Evolutionary conservation across 2,797 vertebrate genomes (phyloP).

Genomic region (Lophius americanus): DNA sequence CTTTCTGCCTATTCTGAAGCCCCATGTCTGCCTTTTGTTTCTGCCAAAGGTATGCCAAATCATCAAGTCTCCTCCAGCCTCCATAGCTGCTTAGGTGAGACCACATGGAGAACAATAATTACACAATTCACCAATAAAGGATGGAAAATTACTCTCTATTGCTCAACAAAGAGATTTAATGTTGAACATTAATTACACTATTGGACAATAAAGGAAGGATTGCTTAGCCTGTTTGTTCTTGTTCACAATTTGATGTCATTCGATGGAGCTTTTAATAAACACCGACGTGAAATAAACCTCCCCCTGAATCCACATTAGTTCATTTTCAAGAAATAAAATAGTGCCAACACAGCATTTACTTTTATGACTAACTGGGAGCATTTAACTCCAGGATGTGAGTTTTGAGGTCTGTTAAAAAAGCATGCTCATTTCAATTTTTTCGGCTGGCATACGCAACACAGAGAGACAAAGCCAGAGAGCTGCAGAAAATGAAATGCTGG

Average conservation of each 20-base stretch:
- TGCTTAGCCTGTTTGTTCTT: conserved; percentile 46
- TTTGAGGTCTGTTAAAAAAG: conserved; percentile 57
- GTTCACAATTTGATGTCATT: conserved; percentile 54
- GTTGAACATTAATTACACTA: conserved; percentile 62
- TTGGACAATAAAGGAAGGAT: conserved; percentile 50
- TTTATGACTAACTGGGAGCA: conserved; percentile 66
- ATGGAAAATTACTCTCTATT: conserved; percentile 50
- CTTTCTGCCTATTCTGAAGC: conserved; percentile 60
- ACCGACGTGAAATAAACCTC: conserved; percentile 48
- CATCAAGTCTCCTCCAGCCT: conserved; percentile 50
- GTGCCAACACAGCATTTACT: conserved; percentile 53
- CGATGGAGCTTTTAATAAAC: conserved; percentile 57
- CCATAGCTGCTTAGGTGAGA: conserved; percentile 57
- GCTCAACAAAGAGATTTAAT: conserved; percentile 43
- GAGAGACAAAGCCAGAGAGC: conserved; percentile 58
- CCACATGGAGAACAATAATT: conserved; percentile 64
- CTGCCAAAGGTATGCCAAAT: conserved; percentile 56
- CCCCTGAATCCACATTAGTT: conserved; percentile 57
- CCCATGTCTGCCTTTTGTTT: conserved; percentile 71
- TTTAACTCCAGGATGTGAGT: conserved; percentile 61
- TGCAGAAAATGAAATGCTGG: conserved; percentile 44
- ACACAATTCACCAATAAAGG: conserved; percentile 56
- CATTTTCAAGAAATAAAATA: conserved; percentile 49
- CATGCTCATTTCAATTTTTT: conserved; percentile 56
- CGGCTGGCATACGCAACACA: conserved; percentile 28